Conservation (phyloP, 2,888 invertebrate genomes). For the Omphaloscelis lunosa region DNA sequence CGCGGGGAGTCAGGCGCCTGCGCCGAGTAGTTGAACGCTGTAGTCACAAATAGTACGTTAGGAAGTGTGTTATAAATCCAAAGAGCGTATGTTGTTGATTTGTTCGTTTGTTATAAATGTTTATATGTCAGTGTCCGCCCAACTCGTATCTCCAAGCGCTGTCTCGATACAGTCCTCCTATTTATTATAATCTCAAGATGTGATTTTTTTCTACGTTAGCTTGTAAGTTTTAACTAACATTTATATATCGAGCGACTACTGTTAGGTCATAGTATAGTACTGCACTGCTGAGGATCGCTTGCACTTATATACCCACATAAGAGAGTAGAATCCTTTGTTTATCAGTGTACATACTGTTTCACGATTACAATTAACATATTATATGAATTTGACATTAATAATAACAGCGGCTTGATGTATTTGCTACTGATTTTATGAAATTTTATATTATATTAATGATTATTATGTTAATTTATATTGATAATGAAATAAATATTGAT, state of each 20-base stretch:
- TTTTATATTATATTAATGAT: constrained; percentile 79
- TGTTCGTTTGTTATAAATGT: constrained; percentile 70
- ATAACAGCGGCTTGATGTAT: constrained; percentile 83
- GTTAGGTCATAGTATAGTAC: constrained; percentile 75
- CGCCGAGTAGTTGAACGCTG: constrained; percentile 79
- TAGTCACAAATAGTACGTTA: constrained; percentile 82
- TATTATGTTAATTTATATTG: constrained; percentile 86
- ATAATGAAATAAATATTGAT: constrained; percentile 85
- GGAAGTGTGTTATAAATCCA: constrained; percentile 81
- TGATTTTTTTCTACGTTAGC: constrained; percentile 87
- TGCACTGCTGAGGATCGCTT: constrained; percentile 81
- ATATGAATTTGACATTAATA: constrained; percentile 77
- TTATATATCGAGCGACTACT: constrained; percentile 70
- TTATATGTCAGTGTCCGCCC: constrained; percentile 80
- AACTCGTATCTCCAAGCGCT: constrained; percentile 85
- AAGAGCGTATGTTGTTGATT: constrained; percentile 82
- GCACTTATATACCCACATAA: constrained; percentile 86
- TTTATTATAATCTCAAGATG: constrained; percentile 89
- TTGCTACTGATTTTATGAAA: constrained; percentile 83
- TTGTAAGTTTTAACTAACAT: constrained; percentile 84
- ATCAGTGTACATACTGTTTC: constrained; percentile 71
- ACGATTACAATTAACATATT: constrained; percentile 71
- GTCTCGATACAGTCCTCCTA: constrained; percentile 86
- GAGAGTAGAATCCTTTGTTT: constrained; percentile 82
- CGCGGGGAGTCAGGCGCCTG: constrained; percentile 60